Base-by-base conservation (phyloP, 2,888 invertebrate species). In the Troides oblongomaculatus region DNA sequence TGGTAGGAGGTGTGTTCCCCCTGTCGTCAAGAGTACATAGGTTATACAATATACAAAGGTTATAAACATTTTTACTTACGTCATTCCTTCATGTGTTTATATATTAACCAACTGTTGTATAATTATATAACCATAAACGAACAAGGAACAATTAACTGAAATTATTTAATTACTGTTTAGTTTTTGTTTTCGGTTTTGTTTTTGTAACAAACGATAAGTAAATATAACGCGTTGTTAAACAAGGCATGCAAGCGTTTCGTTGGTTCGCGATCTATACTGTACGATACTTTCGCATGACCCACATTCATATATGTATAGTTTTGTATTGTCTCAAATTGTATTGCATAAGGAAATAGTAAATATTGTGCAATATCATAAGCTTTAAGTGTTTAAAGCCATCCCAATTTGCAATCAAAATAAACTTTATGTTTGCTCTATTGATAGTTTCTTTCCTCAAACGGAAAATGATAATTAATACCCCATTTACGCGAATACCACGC, bases 251-350 rank as follows among this genome's bases (percentile, higher is more conserved):
- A 50, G 17, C 39, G 39, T 46, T 53, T 5, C 14, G 46, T 18
- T 53, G 18, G 7, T 53, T 53, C n/a, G 53, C 6, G n/a, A 53
- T 50, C 53, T 4, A 18, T 53, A 53, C n/a, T n/a, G n/a, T 53
- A 53, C 53, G 53, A 53, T n/a, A 53, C 18, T n/a, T 53, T 53
- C 53, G 53, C 53, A 53, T 53, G 53, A 53, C n/a, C 53, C 53
- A 53, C 53, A 53, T 53, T 14, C 50, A 50, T 50, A 53, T 18
- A 53, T 53, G 18, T n/a, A 53, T 53, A 53, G 53, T 53, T n/a
- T n/a, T 53, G n/a, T 53, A 53, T 53, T n/a, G 0, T 53, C 6
- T n/a, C 18, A n/a, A 53, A 53, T 53, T n/a, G 7, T 12, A n/a
- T n/a, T 18, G 53, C 18, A 53, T 53, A 53, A 53, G 18, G 18